Evolutionary conservation across 2,797 vertebrate genomes (phyloP).

Genomic region (Lutjanus argentimaculatus): DNA sequence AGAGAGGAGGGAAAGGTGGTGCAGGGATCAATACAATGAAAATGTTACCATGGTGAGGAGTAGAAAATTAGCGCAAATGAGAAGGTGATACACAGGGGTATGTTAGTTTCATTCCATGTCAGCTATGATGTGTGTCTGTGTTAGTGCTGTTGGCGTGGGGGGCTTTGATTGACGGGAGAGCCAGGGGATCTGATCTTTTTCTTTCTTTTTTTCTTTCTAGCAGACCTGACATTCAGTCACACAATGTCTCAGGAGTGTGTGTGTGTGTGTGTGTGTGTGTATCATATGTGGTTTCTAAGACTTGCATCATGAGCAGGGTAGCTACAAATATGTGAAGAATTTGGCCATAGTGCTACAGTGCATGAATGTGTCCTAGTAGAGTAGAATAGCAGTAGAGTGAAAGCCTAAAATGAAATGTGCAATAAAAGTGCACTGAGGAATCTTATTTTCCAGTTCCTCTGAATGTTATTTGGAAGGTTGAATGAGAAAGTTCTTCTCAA

Average conservation of each 20-base stretch:
- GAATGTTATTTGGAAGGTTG: neutral
- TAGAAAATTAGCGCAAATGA: conserved; percentile 31
- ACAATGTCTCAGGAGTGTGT: conserved; percentile 2
- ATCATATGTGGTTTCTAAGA: conserved; percentile 23
- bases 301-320: conserved; percentile 39
- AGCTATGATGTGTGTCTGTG: conserved; percentile 13
- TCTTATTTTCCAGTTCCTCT: neutral
- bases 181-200: neutral
- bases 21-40: conserved; percentile 9
- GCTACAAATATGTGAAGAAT: conserved; percentile 9
- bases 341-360: neutral
- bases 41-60: conserved; percentile 24
- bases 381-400: neutral
- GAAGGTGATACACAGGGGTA: conserved; percentile 19
- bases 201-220: neutral
- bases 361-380: neutral
- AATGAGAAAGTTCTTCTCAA: neutral
- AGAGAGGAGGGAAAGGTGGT: neutral
- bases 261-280: neutral
- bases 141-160: neutral
- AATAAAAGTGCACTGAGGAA: neutral
- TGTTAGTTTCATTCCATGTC: conserved; percentile 21
- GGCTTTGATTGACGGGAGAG: conserved; percentile 24
- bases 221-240: conserved; percentile 32
- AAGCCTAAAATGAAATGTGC: neutral